Conservation (phyloP, 2,888 invertebrate species). For the Caenorhabditis sulstoni region DNA sequence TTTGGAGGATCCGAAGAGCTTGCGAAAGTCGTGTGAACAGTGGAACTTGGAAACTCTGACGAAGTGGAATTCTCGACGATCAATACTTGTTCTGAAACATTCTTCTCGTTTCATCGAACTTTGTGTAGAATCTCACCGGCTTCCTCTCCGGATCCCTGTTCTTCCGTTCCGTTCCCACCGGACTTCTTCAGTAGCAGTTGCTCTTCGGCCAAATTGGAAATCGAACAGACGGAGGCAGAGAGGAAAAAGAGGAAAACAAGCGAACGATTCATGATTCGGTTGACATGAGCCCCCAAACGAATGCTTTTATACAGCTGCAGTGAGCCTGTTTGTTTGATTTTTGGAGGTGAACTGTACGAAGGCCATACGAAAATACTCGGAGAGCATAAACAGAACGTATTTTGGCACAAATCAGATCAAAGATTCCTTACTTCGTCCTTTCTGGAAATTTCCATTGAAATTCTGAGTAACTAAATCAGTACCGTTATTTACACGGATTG, state of each 20-base stretch:
- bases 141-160: constrained; percentile 47
- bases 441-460: background rate
- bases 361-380: constrained; percentile 10
- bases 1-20: background rate
- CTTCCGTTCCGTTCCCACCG: background rate
- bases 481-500: too few species aligned
- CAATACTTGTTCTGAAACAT: constrained; percentile 18
- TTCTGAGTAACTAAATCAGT: too few species aligned
- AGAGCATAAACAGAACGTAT: constrained; percentile 35
- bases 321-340: constrained; percentile 40
- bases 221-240: background rate
- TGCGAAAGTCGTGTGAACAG: background rate
- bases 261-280: background rate
- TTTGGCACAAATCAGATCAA: constrained; percentile 8
- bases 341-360: constrained; percentile 36
- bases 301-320: constrained; percentile 10
- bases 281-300: constrained; percentile 8
- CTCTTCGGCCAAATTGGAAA: constrained; percentile 10
- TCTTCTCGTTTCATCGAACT: background rate
- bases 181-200: constrained; percentile 16
- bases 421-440: background rate
- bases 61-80: constrained; percentile 17
- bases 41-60: background rate
- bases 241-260: constrained; percentile 17
- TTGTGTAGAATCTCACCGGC: constrained; percentile 6